Evolutionary conservation across 1,140 invertebrate species (phyloP).

Genomic region (Danaus melanippus): DNA sequence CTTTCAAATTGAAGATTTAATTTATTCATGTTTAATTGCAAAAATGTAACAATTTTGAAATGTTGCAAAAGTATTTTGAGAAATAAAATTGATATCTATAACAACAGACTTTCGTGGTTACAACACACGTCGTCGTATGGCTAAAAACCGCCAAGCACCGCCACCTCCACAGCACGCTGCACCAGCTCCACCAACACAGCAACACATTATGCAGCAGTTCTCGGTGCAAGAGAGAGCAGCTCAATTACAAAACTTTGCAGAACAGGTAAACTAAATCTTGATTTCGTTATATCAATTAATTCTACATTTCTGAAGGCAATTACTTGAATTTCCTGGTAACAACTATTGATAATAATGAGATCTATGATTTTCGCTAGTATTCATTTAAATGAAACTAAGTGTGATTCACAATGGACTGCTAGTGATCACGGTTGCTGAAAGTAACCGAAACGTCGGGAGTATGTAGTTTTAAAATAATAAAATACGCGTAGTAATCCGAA

Average conservation of each 20-base stretch:
- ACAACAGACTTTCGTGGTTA: slow-evolving; percentile 77
- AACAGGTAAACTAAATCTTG: slow-evolving; percentile 34
- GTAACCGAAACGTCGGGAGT: no score
- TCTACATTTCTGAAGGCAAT: no score
- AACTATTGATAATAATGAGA: background rate
- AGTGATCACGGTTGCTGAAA: no score
- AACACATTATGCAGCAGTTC: slow-evolving; percentile 44
- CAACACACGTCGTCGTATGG: slow-evolving; percentile 76
- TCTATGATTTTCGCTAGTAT: no score
- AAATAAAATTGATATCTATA: slow-evolving; percentile 1
- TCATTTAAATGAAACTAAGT: no score
- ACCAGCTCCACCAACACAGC: slow-evolving; percentile 36
- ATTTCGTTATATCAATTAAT: no score
- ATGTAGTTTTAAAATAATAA: no score
- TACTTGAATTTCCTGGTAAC: no score
- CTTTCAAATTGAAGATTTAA: background rate
- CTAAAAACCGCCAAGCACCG: slow-evolving; percentile 67
- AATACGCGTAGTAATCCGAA: no score
- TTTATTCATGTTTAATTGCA: background rate
- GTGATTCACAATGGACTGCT: no score
- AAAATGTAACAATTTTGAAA: slow-evolving; percentile 6
- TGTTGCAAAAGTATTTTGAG: background rate
- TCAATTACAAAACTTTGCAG: slow-evolving; percentile 59
- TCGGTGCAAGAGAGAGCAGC: slow-evolving; percentile 55
- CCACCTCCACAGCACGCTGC: slow-evolving; percentile 40